Evolutionary conservation across 2,888 invertebrate species (phyloP).

Genomic region (Cremastobaeus sp.): DNA sequence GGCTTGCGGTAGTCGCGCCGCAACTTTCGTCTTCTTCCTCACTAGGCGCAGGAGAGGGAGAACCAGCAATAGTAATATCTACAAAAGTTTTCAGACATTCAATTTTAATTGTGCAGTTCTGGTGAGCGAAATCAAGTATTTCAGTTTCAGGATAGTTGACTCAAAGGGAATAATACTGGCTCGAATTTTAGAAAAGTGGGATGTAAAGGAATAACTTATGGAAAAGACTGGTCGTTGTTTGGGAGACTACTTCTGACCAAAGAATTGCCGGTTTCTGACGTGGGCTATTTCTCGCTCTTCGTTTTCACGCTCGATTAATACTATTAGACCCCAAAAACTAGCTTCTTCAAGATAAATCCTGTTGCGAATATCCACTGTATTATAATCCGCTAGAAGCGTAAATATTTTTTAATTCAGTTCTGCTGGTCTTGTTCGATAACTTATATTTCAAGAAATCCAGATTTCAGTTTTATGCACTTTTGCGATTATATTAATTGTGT

Average conservation of each 20-base stretch:
- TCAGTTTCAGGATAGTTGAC: too few relatives aligned
- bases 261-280: conserved; percentile 69
- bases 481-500: too few relatives aligned
- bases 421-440: neutral
- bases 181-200: too few relatives aligned
- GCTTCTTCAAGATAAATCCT: conserved; percentile 77
- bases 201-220: conserved; percentile 35
- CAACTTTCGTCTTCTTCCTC: conserved; percentile 77
- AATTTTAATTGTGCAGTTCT: too few relatives aligned
- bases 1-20: conserved; percentile 78
- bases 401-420: neutral
- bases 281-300: conserved; percentile 71
- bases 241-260: conserved; percentile 69
- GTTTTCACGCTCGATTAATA: conserved; percentile 74
- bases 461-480: too few relatives aligned
- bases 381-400: conserved; percentile 66
- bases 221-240: neutral
- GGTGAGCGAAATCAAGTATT: too few relatives aligned
- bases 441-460: too few relatives aligned
- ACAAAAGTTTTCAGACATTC: too few relatives aligned
- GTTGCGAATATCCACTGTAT: conserved; percentile 70
- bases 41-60: conserved; percentile 81
- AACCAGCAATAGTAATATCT: conserved; percentile 80
- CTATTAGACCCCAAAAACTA: conserved; percentile 76
- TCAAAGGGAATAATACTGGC: too few relatives aligned